Evolutionary conservation across 2,797 vertebrate species (phyloP).

Genomic region (Discoglossus pictus): DNA sequence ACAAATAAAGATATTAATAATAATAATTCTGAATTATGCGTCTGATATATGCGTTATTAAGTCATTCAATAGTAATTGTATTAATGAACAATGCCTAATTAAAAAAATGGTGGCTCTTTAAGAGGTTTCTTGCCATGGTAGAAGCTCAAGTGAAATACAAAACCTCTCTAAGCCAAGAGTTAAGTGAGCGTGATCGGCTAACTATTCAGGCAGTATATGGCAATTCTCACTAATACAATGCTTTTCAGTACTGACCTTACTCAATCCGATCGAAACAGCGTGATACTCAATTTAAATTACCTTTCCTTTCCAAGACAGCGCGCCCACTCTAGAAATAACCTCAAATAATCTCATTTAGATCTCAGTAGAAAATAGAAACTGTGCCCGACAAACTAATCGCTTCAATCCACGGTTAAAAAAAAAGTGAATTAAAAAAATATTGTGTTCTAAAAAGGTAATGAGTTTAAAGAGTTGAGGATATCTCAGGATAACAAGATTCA

Average conservation of each 20-base stretch:
- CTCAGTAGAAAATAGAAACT: constrained; percentile 10
- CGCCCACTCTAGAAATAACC: constrained; percentile 3
- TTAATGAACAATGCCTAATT: too few species aligned
- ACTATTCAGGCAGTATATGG: constrained; percentile 24
- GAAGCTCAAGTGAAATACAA: constrained; percentile 16
- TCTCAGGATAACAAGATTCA: too few species aligned
- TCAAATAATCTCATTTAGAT: neutral
- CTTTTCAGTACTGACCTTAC: constrained; percentile 11
- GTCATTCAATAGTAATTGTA: too few species aligned
- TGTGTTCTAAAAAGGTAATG: too few species aligned
- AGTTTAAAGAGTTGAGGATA: too few species aligned
- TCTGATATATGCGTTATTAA: too few species aligned
- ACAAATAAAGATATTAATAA: too few species aligned
- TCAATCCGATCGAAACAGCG: constrained; percentile 25
- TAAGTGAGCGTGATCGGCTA: constrained; percentile 21
- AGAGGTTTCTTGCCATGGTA: neutral
- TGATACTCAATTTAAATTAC: constrained; percentile 21
- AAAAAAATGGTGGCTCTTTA: too few species aligned
- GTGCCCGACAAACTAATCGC: constrained; percentile 1
- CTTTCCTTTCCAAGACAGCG: constrained; percentile 19
- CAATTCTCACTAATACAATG: constrained; percentile 18
- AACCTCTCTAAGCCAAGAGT: constrained; percentile 11
- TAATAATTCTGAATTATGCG: too few species aligned
- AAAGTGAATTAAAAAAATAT: too few species aligned
- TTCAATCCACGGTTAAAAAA: neutral